Conservation (phyloP, 30 jellyfish, hydroid and myxozoan genomes). For the Aurelia sp. region DNA sequence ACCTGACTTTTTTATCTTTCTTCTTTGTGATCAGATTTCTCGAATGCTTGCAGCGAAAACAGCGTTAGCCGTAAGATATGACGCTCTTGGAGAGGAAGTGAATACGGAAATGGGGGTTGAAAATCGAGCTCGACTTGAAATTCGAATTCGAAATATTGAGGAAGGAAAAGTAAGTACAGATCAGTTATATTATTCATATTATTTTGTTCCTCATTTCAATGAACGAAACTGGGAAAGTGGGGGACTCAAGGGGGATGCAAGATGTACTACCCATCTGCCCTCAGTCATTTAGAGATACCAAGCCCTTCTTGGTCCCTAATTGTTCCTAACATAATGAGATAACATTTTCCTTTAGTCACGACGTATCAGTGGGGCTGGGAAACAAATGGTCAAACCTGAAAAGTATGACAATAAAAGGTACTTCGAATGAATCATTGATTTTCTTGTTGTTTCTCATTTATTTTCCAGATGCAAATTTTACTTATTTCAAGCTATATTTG, state of each 20-base stretch:
- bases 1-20: no score
- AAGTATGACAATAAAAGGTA: conserved; percentile 86
- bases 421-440: not conserved
- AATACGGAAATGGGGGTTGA: conserved; percentile 88
- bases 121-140: conserved; percentile 89
- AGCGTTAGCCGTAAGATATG: conserved; percentile 95
- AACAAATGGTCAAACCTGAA: conserved; percentile 60
- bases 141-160: conserved; percentile 83
- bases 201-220: not conserved
- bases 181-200: not conserved
- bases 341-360: conserved; percentile 53
- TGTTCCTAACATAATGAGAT: not conserved
- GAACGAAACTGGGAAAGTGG: not conserved
- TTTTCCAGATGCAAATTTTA: not conserved
- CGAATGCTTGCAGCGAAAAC: conserved; percentile 97
- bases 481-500: no score
- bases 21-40: conserved; percentile 70
- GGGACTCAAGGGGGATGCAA: no score
- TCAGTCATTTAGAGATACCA: no score
- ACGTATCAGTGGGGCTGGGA: conserved; percentile 90
- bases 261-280: no score
- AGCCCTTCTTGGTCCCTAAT: not conserved
- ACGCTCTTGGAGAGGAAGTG: conserved; percentile 97
- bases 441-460: not conserved
- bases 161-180: conserved; percentile 83